Percentiles rank a stretch among this genome's conserved stretches.
phyloP scores from a whole-genome alignment of 2,797 vertebrate genomes.

The Tauraco hartlaubi region DNA sequence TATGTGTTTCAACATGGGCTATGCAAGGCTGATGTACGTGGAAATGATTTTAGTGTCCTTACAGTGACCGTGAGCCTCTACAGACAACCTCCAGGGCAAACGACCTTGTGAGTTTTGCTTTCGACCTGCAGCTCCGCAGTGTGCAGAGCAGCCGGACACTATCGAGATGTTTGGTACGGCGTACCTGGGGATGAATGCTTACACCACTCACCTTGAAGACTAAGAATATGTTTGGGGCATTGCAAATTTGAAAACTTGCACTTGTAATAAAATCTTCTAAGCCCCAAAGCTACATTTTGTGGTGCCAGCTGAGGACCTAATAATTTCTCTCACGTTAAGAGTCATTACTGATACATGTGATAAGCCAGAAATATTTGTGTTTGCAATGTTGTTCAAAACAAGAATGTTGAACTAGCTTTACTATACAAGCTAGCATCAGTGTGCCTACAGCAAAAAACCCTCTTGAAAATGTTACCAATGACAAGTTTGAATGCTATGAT shows the following conservation, averaged over 20 bases:
- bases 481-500: background rate
- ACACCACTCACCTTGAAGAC: background rate
- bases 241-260: background rate
- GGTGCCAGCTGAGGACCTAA: background rate
- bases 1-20: background rate
- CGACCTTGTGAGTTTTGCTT: background rate
- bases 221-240: background rate
- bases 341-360: background rate
- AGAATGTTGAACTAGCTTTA: background rate
- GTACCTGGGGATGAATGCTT: background rate
- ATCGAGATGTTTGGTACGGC: background rate
- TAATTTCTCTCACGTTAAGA: background rate
- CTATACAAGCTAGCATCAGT: background rate
- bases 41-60: background rate
- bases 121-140: background rate
- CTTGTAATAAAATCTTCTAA: background rate
- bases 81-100: background rate
- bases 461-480: background rate
- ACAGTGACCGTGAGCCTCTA: background rate
- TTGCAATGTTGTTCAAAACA: background rate
- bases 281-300: background rate
- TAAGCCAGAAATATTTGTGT: background rate
- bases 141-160: background rate
- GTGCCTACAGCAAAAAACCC: background rate
- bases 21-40: background rate